Conservation (phyloP, 2,113 vertebrate genomes). For the Neotragus pygmaeus region DNA sequence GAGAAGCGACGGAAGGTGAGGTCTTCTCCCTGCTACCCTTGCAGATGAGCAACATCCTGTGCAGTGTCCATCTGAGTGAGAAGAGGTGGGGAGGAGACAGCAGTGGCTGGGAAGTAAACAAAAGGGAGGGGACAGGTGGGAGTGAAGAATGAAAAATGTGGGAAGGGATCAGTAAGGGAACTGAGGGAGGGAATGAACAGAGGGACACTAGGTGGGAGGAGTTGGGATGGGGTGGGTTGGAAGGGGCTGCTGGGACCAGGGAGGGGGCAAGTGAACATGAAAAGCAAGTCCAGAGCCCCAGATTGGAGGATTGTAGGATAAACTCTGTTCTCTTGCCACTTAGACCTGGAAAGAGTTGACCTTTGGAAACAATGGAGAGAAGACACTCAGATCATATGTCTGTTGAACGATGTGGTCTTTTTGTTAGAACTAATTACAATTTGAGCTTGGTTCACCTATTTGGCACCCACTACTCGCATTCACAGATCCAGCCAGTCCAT, state of each 20-base stretch:
- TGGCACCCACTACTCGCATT: too few relatives aligned
- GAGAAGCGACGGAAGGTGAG: not conserved
- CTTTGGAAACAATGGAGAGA: not conserved
- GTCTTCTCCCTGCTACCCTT: not conserved
- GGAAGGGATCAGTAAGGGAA: not conserved
- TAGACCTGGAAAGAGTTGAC: not conserved
- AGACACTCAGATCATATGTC: not conserved
- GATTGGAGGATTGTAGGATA: accelerated
- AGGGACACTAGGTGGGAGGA: too few relatives aligned
- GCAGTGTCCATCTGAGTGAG: not conserved
- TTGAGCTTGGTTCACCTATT: too few relatives aligned
- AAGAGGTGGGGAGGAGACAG: not conserved
- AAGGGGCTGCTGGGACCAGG: not conserved
- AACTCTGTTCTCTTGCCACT: not conserved
- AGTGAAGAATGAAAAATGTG: not conserved
- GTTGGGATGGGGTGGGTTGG: accelerated
- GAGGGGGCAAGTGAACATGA: not conserved
- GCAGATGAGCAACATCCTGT: accelerated
- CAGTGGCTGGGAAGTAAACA: too few relatives aligned
- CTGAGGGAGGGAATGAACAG: too few relatives aligned
- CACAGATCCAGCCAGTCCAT: too few relatives aligned
- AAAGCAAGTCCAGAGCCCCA: not conserved
- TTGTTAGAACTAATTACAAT: not conserved
- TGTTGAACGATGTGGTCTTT: not conserved
- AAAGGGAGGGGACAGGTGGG: not conserved